Evolutionary conservation across 1,140 invertebrate genomes (phyloP), one percentile per base, ranked within the genome.

Genomic region (Lysiphlebus fabarum): DNA sequence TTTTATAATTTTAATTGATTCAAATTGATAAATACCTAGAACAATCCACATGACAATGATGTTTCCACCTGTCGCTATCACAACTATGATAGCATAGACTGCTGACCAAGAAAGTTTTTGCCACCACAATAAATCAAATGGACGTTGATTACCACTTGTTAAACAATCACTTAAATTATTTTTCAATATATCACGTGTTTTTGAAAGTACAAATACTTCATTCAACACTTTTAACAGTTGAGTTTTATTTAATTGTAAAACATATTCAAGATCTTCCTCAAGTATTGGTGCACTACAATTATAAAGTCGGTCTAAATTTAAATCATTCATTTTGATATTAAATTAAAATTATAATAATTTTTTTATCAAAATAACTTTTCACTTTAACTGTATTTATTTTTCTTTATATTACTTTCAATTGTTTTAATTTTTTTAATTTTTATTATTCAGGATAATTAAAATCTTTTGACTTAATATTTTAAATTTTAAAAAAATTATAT

Each of bases 41-140:
- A 94, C 90, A 67, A 95, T 94, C 92, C 91, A 94, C 64, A 93
- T 90, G 38, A 94, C 91, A 56, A 93, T 90, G 41, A 86, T 82
- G 71, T 95, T 95, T 8, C 92, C 92, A 6, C 86, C 84, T 40
- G 89, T 87, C 3, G 91, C 90, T 7, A 92, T 83, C 26, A 90
- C 73, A 9, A 92, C 78, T 84, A 94, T 91, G 43, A 87, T 82
- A 0, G 84, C 80, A 58, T 90, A 90, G 11, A 91, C 76, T 11
- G 83, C 74, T 17, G 85, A 83, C 88, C 89, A 91, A 47, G 84
- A 81, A 26, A 87, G 80, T 67, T 89, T 84, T 10, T 85, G 85
- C 85, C 85, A 87, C 57, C 79, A 70, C 0, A 81, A 76, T 73
- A 87, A 48, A 50, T 71, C 69, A 40, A 73, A 72, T 1, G 75